phyloP scores from a whole-genome alignment of 2,888 invertebrate genomes.

The Melipona beecheii region DNA sequence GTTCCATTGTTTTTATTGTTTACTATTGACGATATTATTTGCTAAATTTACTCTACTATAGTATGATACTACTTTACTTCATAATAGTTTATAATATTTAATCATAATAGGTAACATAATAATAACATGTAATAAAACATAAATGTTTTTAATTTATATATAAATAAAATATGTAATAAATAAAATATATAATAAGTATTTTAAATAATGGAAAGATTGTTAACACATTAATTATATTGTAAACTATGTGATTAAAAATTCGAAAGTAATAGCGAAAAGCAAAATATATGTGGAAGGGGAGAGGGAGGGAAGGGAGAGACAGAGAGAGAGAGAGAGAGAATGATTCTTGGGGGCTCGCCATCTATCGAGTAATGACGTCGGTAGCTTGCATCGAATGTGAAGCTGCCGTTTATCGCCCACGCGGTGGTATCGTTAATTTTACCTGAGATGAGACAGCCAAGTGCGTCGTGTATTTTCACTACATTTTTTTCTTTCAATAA shows the following conservation, averaged over 20 bases:
- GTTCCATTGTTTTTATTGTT: neutral
- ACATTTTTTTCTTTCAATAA: neutral
- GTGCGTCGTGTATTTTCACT: neutral
- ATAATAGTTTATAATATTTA: neutral
- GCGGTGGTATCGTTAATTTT: constrained; percentile 18
- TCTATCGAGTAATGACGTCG: constrained; percentile 50
- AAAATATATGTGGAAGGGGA: neutral
- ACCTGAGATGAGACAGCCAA: constrained; percentile 31
- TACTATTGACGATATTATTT: neutral
- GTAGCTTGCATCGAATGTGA: constrained; percentile 12
- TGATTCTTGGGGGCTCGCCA: constrained; percentile 60
- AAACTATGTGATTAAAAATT: neutral
- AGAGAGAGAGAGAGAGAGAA: neutral
- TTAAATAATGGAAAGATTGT: neutral
- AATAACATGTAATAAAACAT: neutral
- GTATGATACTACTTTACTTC: too few species aligned
- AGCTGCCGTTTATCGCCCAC: constrained; percentile 26
- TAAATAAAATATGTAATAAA: too few species aligned
- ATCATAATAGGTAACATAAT: neutral
- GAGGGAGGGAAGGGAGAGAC: neutral
- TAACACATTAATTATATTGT: neutral
- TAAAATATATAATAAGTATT: neutral
- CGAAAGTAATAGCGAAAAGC: neutral
- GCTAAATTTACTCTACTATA: neutral
- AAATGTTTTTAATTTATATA: neutral